Evolutionary conservation across 2,113 vertebrate genomes (phyloP), one percentile per base, ranked within the genome.

Genomic region (Petrocephalus microphthalmus): DNA sequence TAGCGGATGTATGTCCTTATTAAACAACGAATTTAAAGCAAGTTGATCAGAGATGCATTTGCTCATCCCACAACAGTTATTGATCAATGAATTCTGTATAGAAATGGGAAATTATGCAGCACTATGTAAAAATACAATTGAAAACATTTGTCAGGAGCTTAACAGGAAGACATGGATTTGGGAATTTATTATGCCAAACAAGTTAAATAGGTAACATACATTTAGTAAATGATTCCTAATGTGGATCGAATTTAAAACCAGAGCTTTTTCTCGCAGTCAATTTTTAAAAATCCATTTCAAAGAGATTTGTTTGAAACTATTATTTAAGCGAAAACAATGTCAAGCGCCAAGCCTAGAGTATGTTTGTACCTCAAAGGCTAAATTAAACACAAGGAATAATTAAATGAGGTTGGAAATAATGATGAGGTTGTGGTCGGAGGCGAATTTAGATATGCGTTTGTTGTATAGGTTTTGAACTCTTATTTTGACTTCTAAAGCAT

Each of bases 381-480:
- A 83, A 83, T 83, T 83, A 83, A 83, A 83, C 71, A 78, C 71
- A 78, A 78, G 71, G 71, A 78, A 78, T 47, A 83, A 42, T 83
- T 83, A 83, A 83, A 83, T 47, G 81, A 83, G 81, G 8, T 83
- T 49, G 81, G 45, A 83, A 83, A 83, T 83, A 83, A 83, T 83
- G 22, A 83, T n/a, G 81, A 83, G 81, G 81, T 83, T 83, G 81
- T 83, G 81, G 81, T 83, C 45, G 22, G 81, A 83, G 81, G 45
- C 81, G 45, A 83, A 47, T 83, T 83, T 83, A 82, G 78, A 81
- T 47, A 49, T 49, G 45, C 49, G 81, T 49, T 83, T 83, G 42
- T 47, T 82, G 42, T 45, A 20, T 82, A 82, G 42, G 22, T 83
- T 47, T 83, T 49, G 37, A 83, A 51, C 33, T 82, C 37, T 82